phyloP scores from a whole-genome alignment of 2,797 vertebrate species.

The Bradypodion pumilum region DNA sequence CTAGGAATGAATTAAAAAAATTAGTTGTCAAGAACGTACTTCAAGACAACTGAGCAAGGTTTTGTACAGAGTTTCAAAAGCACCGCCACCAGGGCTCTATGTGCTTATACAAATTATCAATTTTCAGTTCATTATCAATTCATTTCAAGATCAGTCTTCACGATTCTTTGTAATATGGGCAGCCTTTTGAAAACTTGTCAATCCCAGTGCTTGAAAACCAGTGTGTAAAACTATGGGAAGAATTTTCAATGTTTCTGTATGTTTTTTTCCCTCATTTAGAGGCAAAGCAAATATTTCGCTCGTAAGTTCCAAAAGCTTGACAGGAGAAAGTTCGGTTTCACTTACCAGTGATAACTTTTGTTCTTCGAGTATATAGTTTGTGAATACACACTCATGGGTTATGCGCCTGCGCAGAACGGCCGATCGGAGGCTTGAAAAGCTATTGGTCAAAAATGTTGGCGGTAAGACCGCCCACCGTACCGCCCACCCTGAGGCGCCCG shows the following conservation, averaged over 20 bases:
- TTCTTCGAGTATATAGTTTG: too few relatives aligned
- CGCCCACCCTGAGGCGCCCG: too few relatives aligned
- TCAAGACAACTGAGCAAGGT: not conserved
- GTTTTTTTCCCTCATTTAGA: not conserved
- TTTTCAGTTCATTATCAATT: not conserved
- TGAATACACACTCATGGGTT: too few relatives aligned
- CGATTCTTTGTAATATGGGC: not conserved
- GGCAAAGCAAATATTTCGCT: not conserved
- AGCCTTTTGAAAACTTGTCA: not conserved
- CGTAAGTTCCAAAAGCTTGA: not conserved
- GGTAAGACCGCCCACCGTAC: too few relatives aligned
- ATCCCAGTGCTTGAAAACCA: not conserved
- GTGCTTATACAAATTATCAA: not conserved
- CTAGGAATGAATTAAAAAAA: not conserved
- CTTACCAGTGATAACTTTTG: too few relatives aligned
- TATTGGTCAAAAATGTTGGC: too few relatives aligned
- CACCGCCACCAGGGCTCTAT: not conserved
- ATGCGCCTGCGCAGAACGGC: too few relatives aligned
- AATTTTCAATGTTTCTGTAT: not conserved
- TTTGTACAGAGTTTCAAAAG: not conserved
- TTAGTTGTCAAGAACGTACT: fast-evolving
- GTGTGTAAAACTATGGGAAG: not conserved
- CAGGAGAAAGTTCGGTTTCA: too few relatives aligned
- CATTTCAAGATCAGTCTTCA: not conserved
- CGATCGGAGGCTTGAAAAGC: too few relatives aligned